Evolutionary conservation across 2,113 vertebrate species (phyloP).

Genomic region (Callionymus lyra): DNA sequence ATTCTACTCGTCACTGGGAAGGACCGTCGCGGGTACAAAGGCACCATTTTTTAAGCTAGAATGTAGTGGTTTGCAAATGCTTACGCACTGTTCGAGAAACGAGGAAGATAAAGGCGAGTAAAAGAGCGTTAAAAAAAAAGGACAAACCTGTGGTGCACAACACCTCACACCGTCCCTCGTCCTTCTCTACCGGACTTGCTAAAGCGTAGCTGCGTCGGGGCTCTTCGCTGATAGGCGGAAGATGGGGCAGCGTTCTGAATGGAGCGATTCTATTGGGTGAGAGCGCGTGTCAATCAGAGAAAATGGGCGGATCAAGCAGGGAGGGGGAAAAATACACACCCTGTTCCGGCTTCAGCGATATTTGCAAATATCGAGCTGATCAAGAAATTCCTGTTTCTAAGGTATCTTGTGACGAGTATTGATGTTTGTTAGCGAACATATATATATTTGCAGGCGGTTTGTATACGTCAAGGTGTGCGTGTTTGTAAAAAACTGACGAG

Average conservation of each 20-base stretch:
- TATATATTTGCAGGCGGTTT: too few relatives aligned
- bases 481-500: too few relatives aligned
- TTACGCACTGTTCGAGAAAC: too few relatives aligned
- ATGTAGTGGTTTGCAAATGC: too few relatives aligned
- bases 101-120: background rate
- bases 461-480: too few relatives aligned
- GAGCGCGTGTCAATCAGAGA: slow-evolving; percentile 7
- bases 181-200: slow-evolving; percentile 34
- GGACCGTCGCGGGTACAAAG: too few relatives aligned
- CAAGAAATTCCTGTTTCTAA: slow-evolving; percentile 6
- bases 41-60: too few relatives aligned
- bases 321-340: background rate
- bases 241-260: background rate
- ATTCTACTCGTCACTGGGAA: background rate
- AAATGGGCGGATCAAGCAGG: background rate
- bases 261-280: slow-evolving; percentile 8
- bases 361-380: background rate
- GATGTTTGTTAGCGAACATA: too few relatives aligned
- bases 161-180: slow-evolving; percentile 28
- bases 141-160: slow-evolving; percentile 37
- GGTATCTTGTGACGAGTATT: background rate
- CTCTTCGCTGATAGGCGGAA: slow-evolving; percentile 26
- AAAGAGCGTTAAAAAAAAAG: slow-evolving; percentile 13
- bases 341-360: slow-evolving; percentile 21
- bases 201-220: background rate